Percentiles rank a stretch among this genome's conserved stretches.
Evolutionary conservation across 2,888 invertebrate species (phyloP).

Genomic region (Lasioglossum pauxillum): DNA sequence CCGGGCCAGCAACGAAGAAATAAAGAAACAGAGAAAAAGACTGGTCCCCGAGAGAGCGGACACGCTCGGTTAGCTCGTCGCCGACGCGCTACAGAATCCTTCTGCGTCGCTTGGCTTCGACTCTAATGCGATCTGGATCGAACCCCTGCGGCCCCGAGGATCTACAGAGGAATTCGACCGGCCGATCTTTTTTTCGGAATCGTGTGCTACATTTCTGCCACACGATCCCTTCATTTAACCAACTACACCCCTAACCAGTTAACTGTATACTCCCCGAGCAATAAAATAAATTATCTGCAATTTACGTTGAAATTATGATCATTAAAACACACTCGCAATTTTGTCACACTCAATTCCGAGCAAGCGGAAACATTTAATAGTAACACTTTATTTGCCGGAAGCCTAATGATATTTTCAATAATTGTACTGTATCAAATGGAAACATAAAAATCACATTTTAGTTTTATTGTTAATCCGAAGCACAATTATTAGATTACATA

Average conservation of each 20-base stretch:
- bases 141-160: slow-evolving; percentile 1
- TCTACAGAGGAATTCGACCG: background rate
- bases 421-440: too few relatives aligned
- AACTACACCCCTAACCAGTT: background rate
- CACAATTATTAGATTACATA: too few relatives aligned
- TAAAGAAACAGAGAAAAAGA: slow-evolving; percentile 71
- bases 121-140: slow-evolving; percentile 17
- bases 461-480: too few relatives aligned
- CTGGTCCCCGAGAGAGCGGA: slow-evolving; percentile 25
- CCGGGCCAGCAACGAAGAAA: slow-evolving; percentile 54
- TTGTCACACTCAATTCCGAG: too few relatives aligned
- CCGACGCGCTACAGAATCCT: slow-evolving; percentile 63
- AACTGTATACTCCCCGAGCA: too few relatives aligned
- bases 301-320: too few relatives aligned
- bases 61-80: slow-evolving; percentile 51
- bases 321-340: too few relatives aligned
- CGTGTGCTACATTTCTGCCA: background rate
- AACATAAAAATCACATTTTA: too few relatives aligned
- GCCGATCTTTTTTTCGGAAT: background rate
- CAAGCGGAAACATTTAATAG: too few relatives aligned
- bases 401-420: too few relatives aligned
- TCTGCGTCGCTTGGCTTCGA: slow-evolving; percentile 72
- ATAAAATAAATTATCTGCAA: too few relatives aligned
- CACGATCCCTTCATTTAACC: background rate
- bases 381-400: too few relatives aligned